Evolutionary conservation across 2,797 vertebrate species (phyloP), one percentile per base, ranked within the genome.

Genomic region (Periophthalmus magnuspinnatus): DNA sequence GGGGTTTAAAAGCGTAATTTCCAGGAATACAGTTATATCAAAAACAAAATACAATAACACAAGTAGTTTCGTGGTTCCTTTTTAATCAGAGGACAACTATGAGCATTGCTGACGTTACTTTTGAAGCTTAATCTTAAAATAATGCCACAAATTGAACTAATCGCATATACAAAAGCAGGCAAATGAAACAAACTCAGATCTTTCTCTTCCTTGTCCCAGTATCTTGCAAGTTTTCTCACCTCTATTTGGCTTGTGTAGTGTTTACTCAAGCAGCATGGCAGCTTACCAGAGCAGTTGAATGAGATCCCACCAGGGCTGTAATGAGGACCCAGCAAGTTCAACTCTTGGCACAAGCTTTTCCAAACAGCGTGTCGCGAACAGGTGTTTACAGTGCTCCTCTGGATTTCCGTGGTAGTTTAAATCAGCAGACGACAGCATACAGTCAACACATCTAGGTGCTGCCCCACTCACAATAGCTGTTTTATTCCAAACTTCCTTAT

Each of bases 401-500:
- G 36, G 24, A 47, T 64, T 72, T 69, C 28, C 36, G 13, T 13
- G 74, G 71, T 59, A 58, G 58, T 83, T 68, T 77, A 56, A 82
- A 80, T 81, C 28, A 78, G 77, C 77, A 81, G 55, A 77, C 76
- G 69, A 70, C 68, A 69, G 72, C 61, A 69, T 76, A 68, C 68
- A 83, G 60, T 67, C 76, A 1, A 79, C 67, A 78, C 57, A 74
- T 76, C 52, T 75, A 84, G 83, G 84, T 90, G 81, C 79, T 87
- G 75, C 77, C 81, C 81, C 76, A 80, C 79, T 69, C 58, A 86
- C 89, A 92, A 85, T 89, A 69, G 75, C 54, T 80, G 76, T 92
- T 92, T 90, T 90, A 90, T 76, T 71, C 60, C 58, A 50, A 76
- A 88, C 89, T 93, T 93, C 92, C 91, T 93, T 78, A 83, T 91